Percentiles rank a stretch among this genome's conserved stretches.
Evolutionary conservation across 2,113 vertebrate species (phyloP).

Genomic region (Procavia capensis): DNA sequence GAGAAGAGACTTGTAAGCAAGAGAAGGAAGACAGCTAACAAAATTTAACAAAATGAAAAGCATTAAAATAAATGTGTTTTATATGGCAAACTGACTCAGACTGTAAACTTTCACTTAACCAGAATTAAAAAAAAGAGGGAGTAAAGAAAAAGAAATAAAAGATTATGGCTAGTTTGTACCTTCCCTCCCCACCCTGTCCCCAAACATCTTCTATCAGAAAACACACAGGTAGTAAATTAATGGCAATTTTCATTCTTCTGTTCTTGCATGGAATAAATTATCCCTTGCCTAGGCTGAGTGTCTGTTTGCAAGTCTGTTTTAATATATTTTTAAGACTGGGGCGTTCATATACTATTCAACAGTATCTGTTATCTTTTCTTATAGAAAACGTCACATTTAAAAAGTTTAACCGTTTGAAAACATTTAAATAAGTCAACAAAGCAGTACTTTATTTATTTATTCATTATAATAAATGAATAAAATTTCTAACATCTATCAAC

Average conservation of each 20-base stretch:
- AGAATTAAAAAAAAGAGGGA: no score
- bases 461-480: no score
- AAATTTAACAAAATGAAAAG: constrained; percentile 22
- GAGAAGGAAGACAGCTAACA: background rate
- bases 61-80: constrained; percentile 31
- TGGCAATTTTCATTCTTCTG: background rate
- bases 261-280: background rate
- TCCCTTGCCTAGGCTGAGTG: background rate
- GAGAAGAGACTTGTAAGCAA: background rate
- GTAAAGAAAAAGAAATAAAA: no score
- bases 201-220: background rate
- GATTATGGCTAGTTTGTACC: background rate
- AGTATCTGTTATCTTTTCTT: background rate
- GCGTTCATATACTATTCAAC: background rate
- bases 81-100: no score
- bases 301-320: background rate
- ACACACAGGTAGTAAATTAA: background rate
- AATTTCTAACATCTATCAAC: no score
- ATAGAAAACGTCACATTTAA: background rate
- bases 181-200: background rate
- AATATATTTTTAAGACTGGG: background rate
- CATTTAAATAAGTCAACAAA: constrained; percentile 23
- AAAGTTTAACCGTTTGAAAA: background rate
- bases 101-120: no score
- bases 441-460: background rate